phyloP scores from a whole-genome alignment of 1,140 invertebrate genomes.

The Temnothorax longispinosus region DNA sequence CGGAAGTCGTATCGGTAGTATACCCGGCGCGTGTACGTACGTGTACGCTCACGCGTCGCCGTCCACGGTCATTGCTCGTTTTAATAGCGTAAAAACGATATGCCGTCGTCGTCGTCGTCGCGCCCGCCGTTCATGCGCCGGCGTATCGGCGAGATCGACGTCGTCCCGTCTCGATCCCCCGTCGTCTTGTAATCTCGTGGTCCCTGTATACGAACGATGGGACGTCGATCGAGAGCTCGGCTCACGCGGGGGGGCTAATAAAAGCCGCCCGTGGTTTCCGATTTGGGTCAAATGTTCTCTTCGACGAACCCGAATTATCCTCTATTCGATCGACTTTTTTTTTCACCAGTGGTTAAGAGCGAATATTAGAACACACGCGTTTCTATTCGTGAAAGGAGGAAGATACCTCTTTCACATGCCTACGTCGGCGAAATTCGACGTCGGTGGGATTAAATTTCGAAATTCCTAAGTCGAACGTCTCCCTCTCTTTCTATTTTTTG shows the following conservation, averaged over 20 bases:
- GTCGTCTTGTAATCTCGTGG: not conserved
- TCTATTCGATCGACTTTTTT: not conserved
- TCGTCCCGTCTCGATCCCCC: too few relatives aligned
- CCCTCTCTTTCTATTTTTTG: not conserved
- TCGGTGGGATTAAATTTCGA: not conserved
- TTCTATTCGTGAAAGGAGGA: not conserved
- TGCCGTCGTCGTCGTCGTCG: not conserved
- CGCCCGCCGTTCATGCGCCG: not conserved
- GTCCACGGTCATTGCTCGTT: constrained; percentile 67
- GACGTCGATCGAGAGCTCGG: not conserved
- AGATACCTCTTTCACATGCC: not conserved
- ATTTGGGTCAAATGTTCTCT: not conserved
- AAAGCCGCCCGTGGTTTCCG: not conserved
- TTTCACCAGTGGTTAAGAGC: not conserved
- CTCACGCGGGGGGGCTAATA: not conserved
- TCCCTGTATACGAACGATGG: not conserved
- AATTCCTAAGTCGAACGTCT: not conserved
- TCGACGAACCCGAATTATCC: not conserved
- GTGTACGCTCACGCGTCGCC: constrained; percentile 51
- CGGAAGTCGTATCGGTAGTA: constrained; percentile 83
- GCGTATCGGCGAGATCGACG: constrained; percentile 19
- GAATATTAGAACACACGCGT: not conserved
- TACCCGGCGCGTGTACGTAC: constrained; percentile 77
- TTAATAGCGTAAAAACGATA: constrained; percentile 65
- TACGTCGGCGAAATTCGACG: constrained; percentile 8